These are phyloP conservation scores for Thereva nobilitata DNA, from an alignment of 2,888 invertebrate species.

Conservation along the genomic window DNA sequence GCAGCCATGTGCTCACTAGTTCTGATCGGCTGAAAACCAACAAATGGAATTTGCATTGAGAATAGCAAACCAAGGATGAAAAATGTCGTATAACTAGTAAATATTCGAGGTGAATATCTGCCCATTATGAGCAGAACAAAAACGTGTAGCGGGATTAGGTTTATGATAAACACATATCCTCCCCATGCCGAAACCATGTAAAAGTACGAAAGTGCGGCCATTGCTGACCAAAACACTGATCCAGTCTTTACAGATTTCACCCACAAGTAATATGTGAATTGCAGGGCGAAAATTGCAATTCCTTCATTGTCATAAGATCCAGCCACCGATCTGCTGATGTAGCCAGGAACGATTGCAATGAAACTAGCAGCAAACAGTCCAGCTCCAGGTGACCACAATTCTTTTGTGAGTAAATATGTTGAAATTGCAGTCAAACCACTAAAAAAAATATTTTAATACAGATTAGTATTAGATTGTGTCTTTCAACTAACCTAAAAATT, in stretches of 20 bases:
- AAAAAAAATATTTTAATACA: conserved; percentile 49
- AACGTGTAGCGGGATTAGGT: conserved; percentile 97
- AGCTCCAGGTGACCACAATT: conserved; percentile 95
- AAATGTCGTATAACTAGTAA: conserved; percentile 95
- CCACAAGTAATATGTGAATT: conserved; percentile 98
- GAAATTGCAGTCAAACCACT: conserved; percentile 98
- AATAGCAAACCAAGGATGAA: conserved; percentile 92
- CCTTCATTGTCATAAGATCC: conserved; percentile 99
- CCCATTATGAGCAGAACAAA: conserved; percentile 95
- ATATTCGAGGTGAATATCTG: conserved; percentile 86
- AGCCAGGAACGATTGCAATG: conserved; percentile 98
- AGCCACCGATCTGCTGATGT: conserved; percentile 98
- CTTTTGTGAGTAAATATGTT: conserved; percentile 96
- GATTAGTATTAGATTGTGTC: conserved; percentile 43
- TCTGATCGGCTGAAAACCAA: conserved; percentile 97
- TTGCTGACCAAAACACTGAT: conserved; percentile 93
- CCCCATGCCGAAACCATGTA: conserved; percentile 99
- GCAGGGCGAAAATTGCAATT: conserved; percentile 98
- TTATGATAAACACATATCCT: conserved; percentile 99
- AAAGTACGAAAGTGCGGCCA: conserved; percentile 95
- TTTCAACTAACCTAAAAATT: conserved; percentile 76
- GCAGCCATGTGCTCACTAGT: conserved; percentile 99
- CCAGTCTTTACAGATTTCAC: conserved; percentile 97
- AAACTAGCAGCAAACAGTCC: conserved; percentile 98
- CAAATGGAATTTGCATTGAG: conserved; percentile 97